A percentile compares a stretch with the other conserved stretches of the same genome.
phyloP scores from a whole-genome alignment of 2,113 vertebrate genomes.

The Melanerpes formicivorus region DNA sequence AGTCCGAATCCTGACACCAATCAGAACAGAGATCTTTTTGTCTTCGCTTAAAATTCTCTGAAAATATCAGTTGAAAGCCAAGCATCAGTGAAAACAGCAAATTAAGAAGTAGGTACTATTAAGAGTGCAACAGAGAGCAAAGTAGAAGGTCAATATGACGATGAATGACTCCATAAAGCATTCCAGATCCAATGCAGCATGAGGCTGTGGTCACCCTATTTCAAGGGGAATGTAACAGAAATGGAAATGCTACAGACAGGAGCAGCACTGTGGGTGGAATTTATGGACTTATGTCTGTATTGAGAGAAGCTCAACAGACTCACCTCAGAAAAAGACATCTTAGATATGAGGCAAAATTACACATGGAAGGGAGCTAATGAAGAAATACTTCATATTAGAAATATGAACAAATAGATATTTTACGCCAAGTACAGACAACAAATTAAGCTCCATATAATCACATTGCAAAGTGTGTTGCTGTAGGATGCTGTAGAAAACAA shows the following conservation, averaged over 20 bases:
- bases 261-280: fast-evolving
- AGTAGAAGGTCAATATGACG: neutral
- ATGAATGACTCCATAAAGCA: neutral
- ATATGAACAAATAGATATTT: neutral
- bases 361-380: neutral
- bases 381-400: neutral
- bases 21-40: neutral
- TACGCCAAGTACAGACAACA: neutral
- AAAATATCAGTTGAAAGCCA: neutral
- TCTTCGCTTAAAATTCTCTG: neutral
- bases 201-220: neutral
- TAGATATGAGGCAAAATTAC: neutral
- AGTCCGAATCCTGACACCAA: neutral
- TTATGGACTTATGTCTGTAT: neutral
- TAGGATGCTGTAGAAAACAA: neutral
- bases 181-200: neutral
- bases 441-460: neutral
- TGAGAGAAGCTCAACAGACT: neutral
- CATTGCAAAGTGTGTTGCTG: neutral
- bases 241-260: neutral
- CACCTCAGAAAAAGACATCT: neutral
- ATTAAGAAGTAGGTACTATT: neutral
- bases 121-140: neutral
- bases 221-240: neutral
- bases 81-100: neutral